Base-by-base conservation (phyloP, 2,888 invertebrate species). In the Drosophila stalkeri region DNA sequence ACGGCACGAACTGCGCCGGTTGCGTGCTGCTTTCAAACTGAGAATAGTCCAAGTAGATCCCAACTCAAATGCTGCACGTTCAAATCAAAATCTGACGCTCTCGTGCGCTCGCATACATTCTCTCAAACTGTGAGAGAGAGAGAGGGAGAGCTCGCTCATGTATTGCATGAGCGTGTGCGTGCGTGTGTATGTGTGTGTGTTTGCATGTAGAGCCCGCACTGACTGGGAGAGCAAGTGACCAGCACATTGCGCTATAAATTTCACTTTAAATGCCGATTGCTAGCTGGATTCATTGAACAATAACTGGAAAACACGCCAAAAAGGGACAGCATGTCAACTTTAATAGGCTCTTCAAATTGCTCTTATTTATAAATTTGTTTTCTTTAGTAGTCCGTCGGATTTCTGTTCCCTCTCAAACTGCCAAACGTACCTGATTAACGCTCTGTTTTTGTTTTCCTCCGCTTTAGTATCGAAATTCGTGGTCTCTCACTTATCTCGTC, bases 401-500 rank as follows among this genome's bases (percentile, higher is more conserved):
- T 33, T 44, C 62, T 66, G 11, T 14, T 39, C 18, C 7, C 56
- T 44, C 68, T 68, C 56, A 52, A 37, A 9, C 37, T 43, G 16
- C 43, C 3, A 35, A 27, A 16, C 7, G 14, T 12, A 23, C 6
- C 12, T 18, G 31, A 27, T 54, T 46, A 8, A 14, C 46, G 68
- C 69, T 79, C 74, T 79, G 79, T 79, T 79, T 79, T 81, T 77
- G 79, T 79, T 79, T n/a, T n/a, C 7, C n/a, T 79, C 60, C 39
- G 70, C 60, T 79, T 79, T 81, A 69, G 7, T 64, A 16, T 65
- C 37, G 9, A 61, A 31, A 64, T 79, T 79, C 79, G 47, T 74
- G 43, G 57, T 44, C 37, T 33, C 33, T 51, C 52, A 14, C 49
- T 71, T 63, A 55, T 60, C 23, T 46, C 51, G 41, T 33, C 9